Base-by-base conservation (phyloP, 2,797 vertebrate species). In the Betta splendens region DNA sequence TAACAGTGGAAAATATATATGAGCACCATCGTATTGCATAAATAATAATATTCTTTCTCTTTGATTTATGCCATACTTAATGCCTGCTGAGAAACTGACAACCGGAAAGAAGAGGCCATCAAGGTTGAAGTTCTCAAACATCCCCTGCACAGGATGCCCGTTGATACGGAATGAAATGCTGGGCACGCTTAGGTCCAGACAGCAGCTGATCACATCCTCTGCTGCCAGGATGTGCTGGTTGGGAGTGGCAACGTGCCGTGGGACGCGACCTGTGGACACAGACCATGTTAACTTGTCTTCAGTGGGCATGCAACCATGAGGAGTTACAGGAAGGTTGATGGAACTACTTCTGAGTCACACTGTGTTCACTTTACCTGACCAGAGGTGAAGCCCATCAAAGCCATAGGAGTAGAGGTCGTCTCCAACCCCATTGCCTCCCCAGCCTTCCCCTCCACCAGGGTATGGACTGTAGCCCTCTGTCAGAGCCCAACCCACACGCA, bases 131-230 rank as follows among this genome's bases (percentile, higher is more conserved):
- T 95, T 93, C 75, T 98, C 96, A 50, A 98, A 96, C 93, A 98
- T 96, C 2, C 95, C 96, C 80, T 96, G 96, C 52, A 97, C 95
- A 0, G 96, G 95, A 70, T 94, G 93, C 9, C 96, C 96, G 3
- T 96, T 98, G 78, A 97, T 94, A 3, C 96, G 94, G 75, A 98
- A 95, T 31, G 96, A 98, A 77, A 96, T 96, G 40, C 94, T 96
- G 2, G 96, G 96, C 18, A 98, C 94, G 0, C 93, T 94, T 55
- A 98, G 87, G 72, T 98, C 96, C 73, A 98, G 82, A 73, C 96
- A 98, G 81, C 95, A 98, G 89, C 96, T 98, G 69, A 98, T 87
- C 18, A 97, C 95, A 1, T 98, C 96, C 16, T 95, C 96, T 0
- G 90, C 87, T 1, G 90, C 87, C 75, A 98, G 81, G 22, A 89